Percentiles rank a stretch among this genome's conserved stretches.
These are phyloP conservation scores for Cataglyphis livida DNA, from an alignment of 2,888 invertebrate species.

Conservation along the genomic window DNA sequence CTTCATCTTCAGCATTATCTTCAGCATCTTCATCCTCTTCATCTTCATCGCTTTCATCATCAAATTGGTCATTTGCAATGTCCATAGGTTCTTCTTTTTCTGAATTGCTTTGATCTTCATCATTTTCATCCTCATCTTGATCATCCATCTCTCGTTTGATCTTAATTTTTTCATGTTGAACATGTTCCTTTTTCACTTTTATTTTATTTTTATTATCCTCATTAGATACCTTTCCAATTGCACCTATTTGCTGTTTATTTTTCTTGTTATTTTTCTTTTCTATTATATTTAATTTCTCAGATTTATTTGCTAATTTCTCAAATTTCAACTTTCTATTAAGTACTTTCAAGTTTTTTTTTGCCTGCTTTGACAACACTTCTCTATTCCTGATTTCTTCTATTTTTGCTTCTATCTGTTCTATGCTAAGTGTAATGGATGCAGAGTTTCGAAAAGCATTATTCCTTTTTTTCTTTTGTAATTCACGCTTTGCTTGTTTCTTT, in stretches of 20 bases:
- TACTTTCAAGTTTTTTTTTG: conserved; percentile 70
- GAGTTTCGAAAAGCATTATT: background rate
- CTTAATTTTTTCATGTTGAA: conserved; percentile 8
- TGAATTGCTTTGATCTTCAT: background rate
- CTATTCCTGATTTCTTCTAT: conserved; percentile 72
- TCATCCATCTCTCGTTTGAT: conserved; percentile 26
- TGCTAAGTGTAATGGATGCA: conserved; percentile 12
- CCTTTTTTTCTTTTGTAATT: background rate
- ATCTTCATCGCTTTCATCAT: conserved; percentile 49
- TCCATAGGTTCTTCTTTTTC: conserved; percentile 10
- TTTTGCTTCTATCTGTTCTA: conserved; percentile 68
- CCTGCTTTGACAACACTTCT: conserved; percentile 73
- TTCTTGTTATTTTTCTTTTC: conserved; percentile 30
- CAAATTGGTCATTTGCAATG: conserved; percentile 19
- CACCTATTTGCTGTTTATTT: background rate
- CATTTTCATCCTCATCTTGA: conserved; percentile 20
- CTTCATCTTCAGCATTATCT: conserved; percentile 45
- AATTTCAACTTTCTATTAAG: conserved; percentile 73
- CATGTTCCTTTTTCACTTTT: conserved; percentile 32
- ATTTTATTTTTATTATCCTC: background rate
- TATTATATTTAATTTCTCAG: conserved; percentile 27
- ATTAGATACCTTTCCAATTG: background rate
- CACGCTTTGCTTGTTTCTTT: background rate
- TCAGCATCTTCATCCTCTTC: conserved; percentile 50
- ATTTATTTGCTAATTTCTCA: conserved; percentile 24